A percentile compares a stretch with the other conserved stretches of the same genome.
phyloP scores from a whole-genome alignment of 2,113 vertebrate genomes.

The Amphilophus citrinellus region DNA sequence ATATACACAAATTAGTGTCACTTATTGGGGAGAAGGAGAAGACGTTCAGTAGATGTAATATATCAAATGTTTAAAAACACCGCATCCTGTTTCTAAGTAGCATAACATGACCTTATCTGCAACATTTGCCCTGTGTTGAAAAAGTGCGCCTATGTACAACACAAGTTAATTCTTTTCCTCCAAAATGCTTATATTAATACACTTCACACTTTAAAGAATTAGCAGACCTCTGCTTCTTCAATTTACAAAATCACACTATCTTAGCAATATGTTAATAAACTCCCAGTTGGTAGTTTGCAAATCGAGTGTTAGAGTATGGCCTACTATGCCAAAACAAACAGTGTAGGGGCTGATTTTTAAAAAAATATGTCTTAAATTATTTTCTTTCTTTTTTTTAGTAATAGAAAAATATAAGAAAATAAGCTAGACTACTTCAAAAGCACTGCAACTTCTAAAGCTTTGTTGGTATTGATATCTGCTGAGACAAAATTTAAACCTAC shows the following conservation, averaged over 20 bases:
- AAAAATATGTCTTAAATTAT: neutral
- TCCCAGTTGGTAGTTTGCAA: neutral
- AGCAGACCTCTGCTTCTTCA: neutral
- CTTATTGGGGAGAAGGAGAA: neutral
- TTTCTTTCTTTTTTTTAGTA: neutral
- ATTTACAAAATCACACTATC: neutral
- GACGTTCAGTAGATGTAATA: neutral
- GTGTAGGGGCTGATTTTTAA: neutral
- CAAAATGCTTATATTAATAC: neutral
- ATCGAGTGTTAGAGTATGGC: neutral
- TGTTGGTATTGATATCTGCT: neutral
- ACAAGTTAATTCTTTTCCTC: neutral
- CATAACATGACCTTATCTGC: neutral
- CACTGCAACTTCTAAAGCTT: neutral
- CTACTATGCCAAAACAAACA: neutral
- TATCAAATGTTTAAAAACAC: neutral
- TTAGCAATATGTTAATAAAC: neutral
- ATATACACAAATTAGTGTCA: slow-evolving; percentile 30
- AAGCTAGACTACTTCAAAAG: neutral
- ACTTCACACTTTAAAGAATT: neutral
- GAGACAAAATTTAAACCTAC: neutral
- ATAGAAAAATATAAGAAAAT: neutral
- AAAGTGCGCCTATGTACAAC: neutral
- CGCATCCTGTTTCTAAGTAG: neutral
- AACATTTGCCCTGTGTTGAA: neutral